A percentile compares a stretch with the other conserved stretches of the same genome.
These are phyloP conservation scores for Bombus sylvicola DNA, from an alignment of 1,140 invertebrate genomes.

Conservation along the genomic window DNA sequence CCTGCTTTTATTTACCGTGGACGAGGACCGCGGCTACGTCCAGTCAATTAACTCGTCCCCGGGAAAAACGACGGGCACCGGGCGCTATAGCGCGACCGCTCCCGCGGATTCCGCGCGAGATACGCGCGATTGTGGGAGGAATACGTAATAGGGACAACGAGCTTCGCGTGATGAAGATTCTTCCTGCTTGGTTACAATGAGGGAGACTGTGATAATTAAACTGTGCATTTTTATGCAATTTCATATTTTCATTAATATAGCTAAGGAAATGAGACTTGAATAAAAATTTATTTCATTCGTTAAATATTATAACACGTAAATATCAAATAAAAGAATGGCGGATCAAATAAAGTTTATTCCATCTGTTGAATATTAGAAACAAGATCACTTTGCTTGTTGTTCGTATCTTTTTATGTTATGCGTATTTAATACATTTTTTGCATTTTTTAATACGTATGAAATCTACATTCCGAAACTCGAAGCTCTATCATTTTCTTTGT, in stretches of 20 bases:
- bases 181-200: neutral
- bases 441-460: too few species aligned
- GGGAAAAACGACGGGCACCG: slow-evolving; percentile 24
- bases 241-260: neutral
- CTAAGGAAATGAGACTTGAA: too few species aligned
- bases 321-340: too few species aligned
- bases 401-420: too few species aligned
- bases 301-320: too few species aligned
- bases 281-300: neutral
- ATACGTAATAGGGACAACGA: slow-evolving; percentile 63
- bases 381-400: too few species aligned
- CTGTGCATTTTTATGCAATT: neutral
- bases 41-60: slow-evolving; percentile 63
- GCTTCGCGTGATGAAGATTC: slow-evolving; percentile 34
- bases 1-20: slow-evolving; percentile 57
- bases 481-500: too few species aligned
- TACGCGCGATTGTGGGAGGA: slow-evolving; percentile 23
- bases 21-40: slow-evolving; percentile 35
- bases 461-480: too few species aligned
- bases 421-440: too few species aligned
- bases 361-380: too few species aligned
- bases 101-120: slow-evolving; percentile 19
- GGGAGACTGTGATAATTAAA: neutral
- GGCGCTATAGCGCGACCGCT: neutral
- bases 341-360: too few species aligned